phyloP scores from a whole-genome alignment of 2,113 vertebrate species.

The Phalacrocorax pelagicus region DNA sequence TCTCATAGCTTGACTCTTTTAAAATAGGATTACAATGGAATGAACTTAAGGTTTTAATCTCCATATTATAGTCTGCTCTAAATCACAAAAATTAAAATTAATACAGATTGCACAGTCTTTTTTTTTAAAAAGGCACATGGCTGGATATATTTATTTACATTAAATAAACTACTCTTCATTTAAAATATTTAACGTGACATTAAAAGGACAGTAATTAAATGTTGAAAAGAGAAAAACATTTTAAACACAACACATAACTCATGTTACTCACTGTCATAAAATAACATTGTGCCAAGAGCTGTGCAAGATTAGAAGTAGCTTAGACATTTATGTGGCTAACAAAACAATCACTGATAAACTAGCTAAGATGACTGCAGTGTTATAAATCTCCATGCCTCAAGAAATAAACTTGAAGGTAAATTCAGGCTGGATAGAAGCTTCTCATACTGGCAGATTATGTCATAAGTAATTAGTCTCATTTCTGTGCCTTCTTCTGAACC shows the following conservation, averaged over 20 bases:
- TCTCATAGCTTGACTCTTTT: neutral
- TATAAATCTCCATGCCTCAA: neutral
- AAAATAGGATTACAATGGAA: neutral
- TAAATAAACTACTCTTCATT: neutral
- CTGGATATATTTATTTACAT: neutral
- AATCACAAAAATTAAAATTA: neutral
- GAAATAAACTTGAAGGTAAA: neutral
- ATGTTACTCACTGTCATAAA: neutral
- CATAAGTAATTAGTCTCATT: neutral
- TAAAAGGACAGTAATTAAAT: neutral
- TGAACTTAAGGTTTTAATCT: neutral
- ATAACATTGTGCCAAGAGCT: neutral
- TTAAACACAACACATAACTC: constrained; percentile 2
- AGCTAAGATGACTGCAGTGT: neutral
- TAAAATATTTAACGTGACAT: neutral
- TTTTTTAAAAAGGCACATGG: neutral
- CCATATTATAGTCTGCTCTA: neutral
- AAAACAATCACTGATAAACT: neutral
- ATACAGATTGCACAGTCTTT: neutral
- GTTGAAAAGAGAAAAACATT: neutral
- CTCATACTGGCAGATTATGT: neutral
- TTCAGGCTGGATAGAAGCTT: neutral
- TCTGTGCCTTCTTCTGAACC: neutral
- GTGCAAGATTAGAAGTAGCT: neutral
- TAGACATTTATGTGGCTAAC: neutral